Conservation (phyloP, 2,113 vertebrate species). For the Pomatorhinus ruficollis region DNA sequence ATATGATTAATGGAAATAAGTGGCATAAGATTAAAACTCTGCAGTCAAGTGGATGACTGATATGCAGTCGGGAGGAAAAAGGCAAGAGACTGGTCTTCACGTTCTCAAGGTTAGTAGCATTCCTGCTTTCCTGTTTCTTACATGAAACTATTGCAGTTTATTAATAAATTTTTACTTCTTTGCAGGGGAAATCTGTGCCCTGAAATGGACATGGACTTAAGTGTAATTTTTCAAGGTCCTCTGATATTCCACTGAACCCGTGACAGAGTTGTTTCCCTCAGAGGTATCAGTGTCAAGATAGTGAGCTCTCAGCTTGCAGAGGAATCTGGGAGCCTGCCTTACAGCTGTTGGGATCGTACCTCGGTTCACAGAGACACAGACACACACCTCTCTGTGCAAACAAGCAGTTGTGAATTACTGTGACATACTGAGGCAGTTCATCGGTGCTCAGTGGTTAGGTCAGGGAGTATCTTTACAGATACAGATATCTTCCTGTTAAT, state of each 20-base stretch:
- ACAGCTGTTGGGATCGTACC: background rate
- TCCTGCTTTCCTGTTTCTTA: background rate
- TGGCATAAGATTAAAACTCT: background rate
- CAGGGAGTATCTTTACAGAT: background rate
- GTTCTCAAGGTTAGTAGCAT: constrained; percentile 48
- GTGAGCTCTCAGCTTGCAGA: background rate
- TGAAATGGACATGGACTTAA: constrained; percentile 41
- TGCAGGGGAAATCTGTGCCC: constrained; percentile 50
- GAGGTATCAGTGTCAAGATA: background rate
- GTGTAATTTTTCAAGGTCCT: background rate
- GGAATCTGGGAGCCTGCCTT: background rate
- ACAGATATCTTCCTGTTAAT: background rate
- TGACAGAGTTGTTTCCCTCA: background rate
- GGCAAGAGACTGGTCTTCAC: background rate
- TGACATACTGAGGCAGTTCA: background rate
- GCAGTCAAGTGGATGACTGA: background rate
- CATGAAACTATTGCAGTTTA: background rate
- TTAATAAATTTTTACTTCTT: constrained; percentile 65
- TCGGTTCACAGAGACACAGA: background rate
- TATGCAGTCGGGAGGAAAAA: background rate
- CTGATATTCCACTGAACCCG: background rate
- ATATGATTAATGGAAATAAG: background rate
- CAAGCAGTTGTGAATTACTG: background rate
- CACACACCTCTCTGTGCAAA: background rate
- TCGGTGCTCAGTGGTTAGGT: background rate